These are phyloP conservation scores for Malaclemys terrapin DNA, from an alignment of 2,113 vertebrate genomes.

Conservation along the genomic window DNA sequence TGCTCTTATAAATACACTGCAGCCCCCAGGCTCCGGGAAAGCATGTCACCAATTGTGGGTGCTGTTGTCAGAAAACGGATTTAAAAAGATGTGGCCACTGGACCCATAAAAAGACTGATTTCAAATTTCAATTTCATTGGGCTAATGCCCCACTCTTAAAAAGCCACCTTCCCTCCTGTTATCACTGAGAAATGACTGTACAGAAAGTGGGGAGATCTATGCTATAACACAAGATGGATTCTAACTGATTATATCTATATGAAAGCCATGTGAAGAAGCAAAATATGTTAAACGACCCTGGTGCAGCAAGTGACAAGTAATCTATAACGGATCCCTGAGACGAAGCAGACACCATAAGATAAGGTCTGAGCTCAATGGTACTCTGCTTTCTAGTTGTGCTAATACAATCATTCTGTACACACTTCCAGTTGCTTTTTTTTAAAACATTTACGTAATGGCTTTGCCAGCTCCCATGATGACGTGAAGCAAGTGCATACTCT, in stretches of 20 bases:
- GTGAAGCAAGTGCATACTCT: not conserved
- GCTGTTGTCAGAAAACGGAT: not conserved
- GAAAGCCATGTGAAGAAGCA: not conserved
- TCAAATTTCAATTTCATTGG: not conserved
- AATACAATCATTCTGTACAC: not conserved
- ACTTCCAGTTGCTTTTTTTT: not conserved
- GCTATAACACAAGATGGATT: not conserved
- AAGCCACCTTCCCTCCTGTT: not conserved
- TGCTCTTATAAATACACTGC: not conserved
- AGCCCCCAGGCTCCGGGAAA: not conserved
- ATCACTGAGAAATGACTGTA: not conserved
- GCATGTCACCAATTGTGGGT: not conserved
- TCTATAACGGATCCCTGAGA: not conserved
- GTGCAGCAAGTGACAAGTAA: not conserved
- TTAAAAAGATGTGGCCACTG: not conserved
- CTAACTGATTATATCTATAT: not conserved
- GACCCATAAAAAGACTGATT: not conserved
- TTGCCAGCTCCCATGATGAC: constrained; percentile 1
- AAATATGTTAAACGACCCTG: not conserved
- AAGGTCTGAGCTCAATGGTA: not conserved
- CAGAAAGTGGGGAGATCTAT: not conserved
- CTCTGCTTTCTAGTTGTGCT: not conserved
- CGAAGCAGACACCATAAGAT: not conserved
- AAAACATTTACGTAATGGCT: not conserved
- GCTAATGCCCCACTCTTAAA: not conserved